Base-by-base conservation (phyloP, 2,888 invertebrate genomes). In the Lepidochitona cinerea region DNA sequence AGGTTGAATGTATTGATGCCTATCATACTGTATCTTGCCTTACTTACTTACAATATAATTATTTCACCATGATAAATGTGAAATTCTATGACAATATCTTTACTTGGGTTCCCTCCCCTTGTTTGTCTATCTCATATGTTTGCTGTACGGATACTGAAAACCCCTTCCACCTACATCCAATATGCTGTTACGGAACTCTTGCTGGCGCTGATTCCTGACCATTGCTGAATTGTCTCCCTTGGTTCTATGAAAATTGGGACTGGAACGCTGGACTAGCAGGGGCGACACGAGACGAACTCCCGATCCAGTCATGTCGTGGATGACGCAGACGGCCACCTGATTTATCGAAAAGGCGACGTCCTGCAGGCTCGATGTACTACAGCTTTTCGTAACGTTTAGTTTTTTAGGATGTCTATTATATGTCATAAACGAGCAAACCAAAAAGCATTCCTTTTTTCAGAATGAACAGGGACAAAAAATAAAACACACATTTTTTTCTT, bases 311-410 rank as follows among this genome's bases (percentile, higher is more conserved):
- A 59, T 29, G 59, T 59, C 29, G 96, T 97, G 94, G 89, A 99
- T 94, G 99, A 99, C 94, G 96, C 96, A 93, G 99, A 99, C 93
- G 99, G 99, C 93, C 99, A 99, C 93, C 97, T 99, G 93, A 95
- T 99, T 93, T 99, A 99, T 95, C 96, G 96, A 93, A 95, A 95
- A 93, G 99, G 98, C 93, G 98, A 99, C 94, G 94, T 97, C 93
- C 96, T 99, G 93, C 96, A 97, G 95, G 96, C 96, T 94, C 95
- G 98, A 97, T 99, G 98, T 92, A 90, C 37, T 66, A 32, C 66
- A 14, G 37, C 18, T 18, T 66, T 35, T 37, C 66, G 66, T 66
- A 66, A 84, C 79, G 85, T 87, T 85, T 84, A 84, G 59, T 26
- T 59, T 49, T n/a, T 7, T 59, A 59, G 59, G 59, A 26, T 59